A percentile compares a stretch with the other conserved stretches of the same genome.
phyloP scores from a whole-genome alignment of 2,888 invertebrate species.

The Saturnia pavonia region DNA sequence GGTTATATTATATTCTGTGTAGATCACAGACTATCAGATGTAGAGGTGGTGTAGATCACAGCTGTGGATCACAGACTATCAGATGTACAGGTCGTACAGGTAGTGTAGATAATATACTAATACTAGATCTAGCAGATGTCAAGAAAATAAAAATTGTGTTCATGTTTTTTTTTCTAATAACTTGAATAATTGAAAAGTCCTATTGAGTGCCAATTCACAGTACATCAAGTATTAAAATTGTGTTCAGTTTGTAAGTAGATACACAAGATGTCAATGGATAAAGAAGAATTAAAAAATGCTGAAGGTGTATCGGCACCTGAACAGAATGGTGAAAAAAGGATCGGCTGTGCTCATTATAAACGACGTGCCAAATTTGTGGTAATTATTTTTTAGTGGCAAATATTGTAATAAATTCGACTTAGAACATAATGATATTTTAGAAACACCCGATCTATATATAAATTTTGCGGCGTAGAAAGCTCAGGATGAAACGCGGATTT shows the following conservation, averaged over 20 bases:
- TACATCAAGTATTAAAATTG: background rate
- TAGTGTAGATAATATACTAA: too few relatives aligned
- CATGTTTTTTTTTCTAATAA: conserved; percentile 8
- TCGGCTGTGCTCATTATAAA: conserved; percentile 92
- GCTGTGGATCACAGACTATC: too few relatives aligned
- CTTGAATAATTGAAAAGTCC: conserved; percentile 10
- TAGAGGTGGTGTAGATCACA: too few relatives aligned
- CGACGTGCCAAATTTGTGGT: conserved; percentile 93
- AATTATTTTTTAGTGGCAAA: conserved; percentile 57
- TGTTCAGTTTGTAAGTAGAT: background rate
- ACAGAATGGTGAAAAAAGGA: conserved; percentile 67
- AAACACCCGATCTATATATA: conserved; percentile 60
- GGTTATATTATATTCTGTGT: too few relatives aligned
- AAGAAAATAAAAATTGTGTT: background rate
- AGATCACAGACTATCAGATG: too few relatives aligned
- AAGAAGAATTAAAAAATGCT: conserved; percentile 45
- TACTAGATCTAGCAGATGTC: conserved; percentile 12
- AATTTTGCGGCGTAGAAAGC: conserved; percentile 51
- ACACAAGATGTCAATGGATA: conserved; percentile 58
- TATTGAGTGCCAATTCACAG: conserved; percentile 4
- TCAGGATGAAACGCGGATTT: conserved; percentile 33
- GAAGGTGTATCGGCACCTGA: conserved; percentile 46
- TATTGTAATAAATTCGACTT: conserved; percentile 21
- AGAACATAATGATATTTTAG: conserved; percentile 24
- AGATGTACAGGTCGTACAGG: too few relatives aligned